Evolutionary conservation across 2,888 invertebrate genomes (phyloP).

Genomic region (Drosophila picticornis): DNA sequence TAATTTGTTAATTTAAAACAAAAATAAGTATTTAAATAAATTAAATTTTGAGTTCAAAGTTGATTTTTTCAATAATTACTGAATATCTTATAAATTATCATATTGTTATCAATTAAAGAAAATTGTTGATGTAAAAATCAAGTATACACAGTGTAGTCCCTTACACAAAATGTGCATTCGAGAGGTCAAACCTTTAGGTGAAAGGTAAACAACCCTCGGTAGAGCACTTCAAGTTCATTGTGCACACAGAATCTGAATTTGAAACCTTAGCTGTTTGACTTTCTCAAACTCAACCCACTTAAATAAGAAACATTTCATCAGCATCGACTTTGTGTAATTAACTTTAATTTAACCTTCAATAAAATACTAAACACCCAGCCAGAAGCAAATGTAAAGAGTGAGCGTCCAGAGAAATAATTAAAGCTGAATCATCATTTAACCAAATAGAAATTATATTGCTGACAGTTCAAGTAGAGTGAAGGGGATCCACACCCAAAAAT

Average conservation of each 20-base stretch:
- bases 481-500: slow-evolving; percentile 8
- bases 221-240: background rate
- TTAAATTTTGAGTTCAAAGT: background rate
- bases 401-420: slow-evolving; percentile 58
- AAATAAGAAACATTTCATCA: slow-evolving; percentile 8
- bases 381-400: slow-evolving; percentile 18
- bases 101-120: background rate
- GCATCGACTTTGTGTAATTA: slow-evolving; percentile 43
- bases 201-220: slow-evolving; percentile 9
- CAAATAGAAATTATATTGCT: slow-evolving; percentile 36
- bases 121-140: background rate
- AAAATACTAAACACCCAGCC: slow-evolving; percentile 41
- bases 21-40: background rate
- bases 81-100: background rate
- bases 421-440: slow-evolving; percentile 61
- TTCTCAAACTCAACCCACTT: slow-evolving; percentile 11
- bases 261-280: slow-evolving; percentile 12
- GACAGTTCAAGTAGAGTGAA: slow-evolving; percentile 34
- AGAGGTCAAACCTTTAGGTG: slow-evolving; percentile 9
- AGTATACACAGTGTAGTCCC: background rate
- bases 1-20: background rate
- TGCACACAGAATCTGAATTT: slow-evolving; percentile 6
- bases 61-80: background rate
- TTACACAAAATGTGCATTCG: slow-evolving; percentile 12
- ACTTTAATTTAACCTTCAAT: slow-evolving; percentile 71